Evolutionary conservation across 2,113 vertebrate species (phyloP).

Genomic region (Fregetta grallaria): DNA sequence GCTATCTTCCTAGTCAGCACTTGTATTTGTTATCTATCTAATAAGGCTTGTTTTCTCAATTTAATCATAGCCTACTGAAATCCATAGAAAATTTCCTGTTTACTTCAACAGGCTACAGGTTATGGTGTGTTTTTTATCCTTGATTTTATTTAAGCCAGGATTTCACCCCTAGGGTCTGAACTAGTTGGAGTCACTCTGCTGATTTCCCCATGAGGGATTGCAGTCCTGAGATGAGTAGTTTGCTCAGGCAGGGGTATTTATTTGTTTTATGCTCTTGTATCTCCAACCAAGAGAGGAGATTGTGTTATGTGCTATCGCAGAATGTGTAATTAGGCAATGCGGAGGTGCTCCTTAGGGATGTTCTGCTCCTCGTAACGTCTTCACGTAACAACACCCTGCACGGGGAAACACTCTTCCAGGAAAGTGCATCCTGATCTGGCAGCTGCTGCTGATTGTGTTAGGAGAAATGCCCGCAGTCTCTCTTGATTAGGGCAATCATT

Average conservation of each 20-base stretch:
- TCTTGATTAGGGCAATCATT: not conserved
- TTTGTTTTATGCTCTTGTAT: not conserved
- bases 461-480: not conserved
- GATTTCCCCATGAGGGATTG: not conserved
- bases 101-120: not conserved
- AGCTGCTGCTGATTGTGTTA: not conserved
- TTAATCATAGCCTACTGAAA: not conserved
- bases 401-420: not conserved
- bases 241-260: not conserved
- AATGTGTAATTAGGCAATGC: not conserved
- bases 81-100: not conserved
- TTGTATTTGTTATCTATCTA: not conserved
- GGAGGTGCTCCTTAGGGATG: not conserved
- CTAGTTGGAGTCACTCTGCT: not conserved
- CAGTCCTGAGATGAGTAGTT: not conserved
- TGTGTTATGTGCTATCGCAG: not conserved
- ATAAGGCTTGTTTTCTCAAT: not conserved
- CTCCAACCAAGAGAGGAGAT: not conserved
- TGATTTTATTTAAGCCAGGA: not conserved
- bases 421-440: not conserved
- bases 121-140: not conserved
- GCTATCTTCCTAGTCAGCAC: not conserved
- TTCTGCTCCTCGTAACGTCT: not conserved
- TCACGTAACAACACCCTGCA: accelerated
- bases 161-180: not conserved